phyloP scores from a whole-genome alignment of 2,797 vertebrate genomes.

The Arnoldichthys spilopterus region DNA sequence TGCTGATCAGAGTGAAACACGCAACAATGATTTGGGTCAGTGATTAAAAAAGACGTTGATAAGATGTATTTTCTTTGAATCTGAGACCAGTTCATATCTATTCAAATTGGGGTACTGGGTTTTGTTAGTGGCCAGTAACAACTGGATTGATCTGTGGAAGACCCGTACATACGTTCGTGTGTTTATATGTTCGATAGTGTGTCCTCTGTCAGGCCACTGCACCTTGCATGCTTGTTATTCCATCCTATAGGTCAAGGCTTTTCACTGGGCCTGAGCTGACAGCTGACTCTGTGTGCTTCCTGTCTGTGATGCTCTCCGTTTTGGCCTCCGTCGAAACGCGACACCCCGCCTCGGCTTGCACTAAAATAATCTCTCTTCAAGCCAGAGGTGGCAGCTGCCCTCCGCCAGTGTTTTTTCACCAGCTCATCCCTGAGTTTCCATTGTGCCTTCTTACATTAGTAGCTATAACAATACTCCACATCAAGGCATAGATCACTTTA shows the following conservation, averaged over 20 bases:
- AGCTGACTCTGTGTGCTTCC: constrained; percentile 76
- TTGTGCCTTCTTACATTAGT: constrained; percentile 7
- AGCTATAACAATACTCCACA: not conserved
- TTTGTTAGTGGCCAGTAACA: constrained; percentile 14
- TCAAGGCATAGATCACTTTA: constrained; percentile 12
- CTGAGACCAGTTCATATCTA: not conserved
- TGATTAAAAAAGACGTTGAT: too few relatives aligned
- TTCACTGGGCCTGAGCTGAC: constrained; percentile 75
- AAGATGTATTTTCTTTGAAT: too few relatives aligned
- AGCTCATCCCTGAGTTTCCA: constrained; percentile 29
- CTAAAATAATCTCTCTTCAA: constrained; percentile 52
- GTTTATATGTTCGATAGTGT: constrained; percentile 2
- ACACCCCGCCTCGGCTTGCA: constrained; percentile 48
- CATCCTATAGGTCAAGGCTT: constrained; percentile 82
- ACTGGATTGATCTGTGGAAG: constrained; percentile 26
- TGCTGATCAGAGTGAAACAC: too few relatives aligned
- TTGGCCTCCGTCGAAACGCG: constrained; percentile 43
- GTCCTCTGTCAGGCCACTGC: constrained; percentile 64
- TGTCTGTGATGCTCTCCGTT: constrained; percentile 58
- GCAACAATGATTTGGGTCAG: too few relatives aligned
- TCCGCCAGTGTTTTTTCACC: not conserved
- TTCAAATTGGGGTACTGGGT: not conserved
- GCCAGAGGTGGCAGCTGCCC: constrained; percentile 45
- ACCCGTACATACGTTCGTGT: constrained; percentile 17
- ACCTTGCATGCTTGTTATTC: constrained; percentile 72